A percentile compares a stretch with the other conserved stretches of the same genome.
These are phyloP conservation scores for Harpalus rubripes DNA, from an alignment of 2,888 invertebrate species.

Conservation along the genomic window DNA sequence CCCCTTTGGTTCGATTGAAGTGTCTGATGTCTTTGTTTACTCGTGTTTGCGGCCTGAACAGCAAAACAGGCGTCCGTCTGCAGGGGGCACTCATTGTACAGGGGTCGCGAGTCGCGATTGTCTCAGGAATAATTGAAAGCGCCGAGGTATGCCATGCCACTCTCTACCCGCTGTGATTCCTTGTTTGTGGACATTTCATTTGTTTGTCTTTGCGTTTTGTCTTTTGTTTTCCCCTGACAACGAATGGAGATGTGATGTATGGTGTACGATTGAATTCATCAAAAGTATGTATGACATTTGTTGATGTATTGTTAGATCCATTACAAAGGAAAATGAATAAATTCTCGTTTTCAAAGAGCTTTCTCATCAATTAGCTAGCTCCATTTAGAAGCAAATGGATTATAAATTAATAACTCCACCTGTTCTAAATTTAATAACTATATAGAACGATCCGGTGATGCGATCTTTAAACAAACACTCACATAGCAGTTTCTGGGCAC, in stretches of 20 bases:
- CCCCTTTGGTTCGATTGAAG: constrained; percentile 44
- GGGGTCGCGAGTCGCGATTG: constrained; percentile 46
- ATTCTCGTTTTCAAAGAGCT: background rate
- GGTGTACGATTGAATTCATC: constrained; percentile 21
- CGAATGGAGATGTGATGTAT: constrained; percentile 3
- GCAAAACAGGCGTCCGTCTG: constrained; percentile 52
- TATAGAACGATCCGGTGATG: too few species aligned
- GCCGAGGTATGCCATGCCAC: constrained; percentile 43
- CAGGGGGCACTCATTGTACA: constrained; percentile 34
- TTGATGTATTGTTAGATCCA: background rate
- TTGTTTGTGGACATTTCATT: constrained; percentile 70
- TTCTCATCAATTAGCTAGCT: background rate
- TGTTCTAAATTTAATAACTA: background rate
- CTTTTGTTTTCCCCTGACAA: constrained; percentile 38
- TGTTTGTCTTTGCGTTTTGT: constrained; percentile 67
- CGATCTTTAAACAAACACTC: too few species aligned
- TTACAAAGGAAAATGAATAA: background rate
- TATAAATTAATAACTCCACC: background rate
- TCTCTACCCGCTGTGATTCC: constrained; percentile 70
- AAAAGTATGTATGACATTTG: background rate
- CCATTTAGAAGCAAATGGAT: background rate
- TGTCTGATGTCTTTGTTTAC: constrained; percentile 59
- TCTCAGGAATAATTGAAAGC: constrained; percentile 59
- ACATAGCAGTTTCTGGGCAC: too few species aligned
- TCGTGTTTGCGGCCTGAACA: constrained; percentile 55